phyloP scores from a whole-genome alignment of 2,113 vertebrate genomes.

The Oenanthe oenanthe region DNA sequence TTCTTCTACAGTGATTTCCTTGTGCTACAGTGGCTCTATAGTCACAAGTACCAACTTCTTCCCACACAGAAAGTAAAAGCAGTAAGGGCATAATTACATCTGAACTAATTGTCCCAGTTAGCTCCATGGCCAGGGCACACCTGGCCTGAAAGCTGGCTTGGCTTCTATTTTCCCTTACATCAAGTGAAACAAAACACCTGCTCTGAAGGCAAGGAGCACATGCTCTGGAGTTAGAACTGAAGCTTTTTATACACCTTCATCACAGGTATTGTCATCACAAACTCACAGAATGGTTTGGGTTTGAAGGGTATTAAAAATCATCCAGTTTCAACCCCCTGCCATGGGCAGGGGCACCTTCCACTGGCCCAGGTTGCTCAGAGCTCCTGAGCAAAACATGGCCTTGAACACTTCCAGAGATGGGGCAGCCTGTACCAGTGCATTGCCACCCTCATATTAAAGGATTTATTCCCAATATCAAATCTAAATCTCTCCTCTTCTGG shows the following conservation, averaged over 20 bases:
- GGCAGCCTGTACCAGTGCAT: neutral
- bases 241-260: neutral
- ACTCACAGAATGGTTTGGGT: neutral
- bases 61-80: slow-evolving; percentile 13
- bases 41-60: neutral
- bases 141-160: neutral
- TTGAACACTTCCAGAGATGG: neutral
- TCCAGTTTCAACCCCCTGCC: neutral
- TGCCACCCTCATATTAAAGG: neutral
- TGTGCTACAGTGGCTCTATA: neutral
- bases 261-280: neutral
- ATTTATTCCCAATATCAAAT: neutral
- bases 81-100: neutral
- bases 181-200: neutral
- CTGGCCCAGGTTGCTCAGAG: neutral
- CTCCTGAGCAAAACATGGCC: neutral
- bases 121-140: neutral
- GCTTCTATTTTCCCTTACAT: neutral
- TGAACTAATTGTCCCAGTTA: neutral
- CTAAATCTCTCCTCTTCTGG: neutral
- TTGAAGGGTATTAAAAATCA: neutral
- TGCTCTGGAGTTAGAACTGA: neutral
- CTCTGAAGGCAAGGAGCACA: neutral
- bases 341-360: neutral
- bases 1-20: neutral